Conservation (phyloP, 1,140 invertebrate species). For the Psilanteris sp. region DNA sequence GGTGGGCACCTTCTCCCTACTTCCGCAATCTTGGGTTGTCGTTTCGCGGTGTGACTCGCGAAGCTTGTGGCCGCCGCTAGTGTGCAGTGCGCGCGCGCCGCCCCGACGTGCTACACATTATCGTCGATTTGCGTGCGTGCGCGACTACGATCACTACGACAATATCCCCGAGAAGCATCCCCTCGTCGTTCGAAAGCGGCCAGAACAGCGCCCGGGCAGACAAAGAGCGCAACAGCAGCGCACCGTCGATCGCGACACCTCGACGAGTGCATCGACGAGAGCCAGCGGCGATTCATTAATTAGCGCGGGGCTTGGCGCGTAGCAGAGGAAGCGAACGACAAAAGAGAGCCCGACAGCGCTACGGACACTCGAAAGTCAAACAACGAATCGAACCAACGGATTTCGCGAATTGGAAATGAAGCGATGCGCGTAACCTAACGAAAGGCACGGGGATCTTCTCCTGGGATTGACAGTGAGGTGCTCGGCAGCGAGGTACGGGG, state of each 20-base stretch:
- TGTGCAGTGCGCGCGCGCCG: constrained; percentile 43
- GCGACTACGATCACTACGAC: constrained; percentile 4
- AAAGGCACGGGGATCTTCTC: not conserved
- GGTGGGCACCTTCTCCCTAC: constrained; percentile 46
- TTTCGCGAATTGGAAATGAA: not conserved
- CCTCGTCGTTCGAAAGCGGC: constrained; percentile 1
- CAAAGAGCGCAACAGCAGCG: not conserved
- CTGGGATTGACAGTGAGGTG: not conserved
- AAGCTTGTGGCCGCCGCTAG: constrained; percentile 35
- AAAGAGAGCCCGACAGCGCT: too few species aligned
- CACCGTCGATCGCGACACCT: not conserved
- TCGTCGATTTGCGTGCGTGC: constrained; percentile 35
- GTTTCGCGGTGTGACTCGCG: constrained; percentile 52
- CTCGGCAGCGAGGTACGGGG: not conserved
- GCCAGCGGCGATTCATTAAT: not conserved
- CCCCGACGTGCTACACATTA: constrained; percentile 11
- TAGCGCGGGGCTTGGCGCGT: not conserved
- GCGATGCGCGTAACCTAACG: not conserved
- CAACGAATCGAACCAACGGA: not conserved
- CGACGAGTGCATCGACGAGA: not conserved
- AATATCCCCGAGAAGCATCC: constrained; percentile 3
- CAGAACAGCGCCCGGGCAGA: not conserved
- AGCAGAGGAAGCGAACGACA: too few species aligned
- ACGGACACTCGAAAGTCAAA: too few species aligned
- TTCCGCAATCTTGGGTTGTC: constrained; percentile 22